These are phyloP conservation scores for Hemicordylus capensis DNA, from an alignment of 2,113 vertebrate genomes.

Conservation along the genomic window DNA sequence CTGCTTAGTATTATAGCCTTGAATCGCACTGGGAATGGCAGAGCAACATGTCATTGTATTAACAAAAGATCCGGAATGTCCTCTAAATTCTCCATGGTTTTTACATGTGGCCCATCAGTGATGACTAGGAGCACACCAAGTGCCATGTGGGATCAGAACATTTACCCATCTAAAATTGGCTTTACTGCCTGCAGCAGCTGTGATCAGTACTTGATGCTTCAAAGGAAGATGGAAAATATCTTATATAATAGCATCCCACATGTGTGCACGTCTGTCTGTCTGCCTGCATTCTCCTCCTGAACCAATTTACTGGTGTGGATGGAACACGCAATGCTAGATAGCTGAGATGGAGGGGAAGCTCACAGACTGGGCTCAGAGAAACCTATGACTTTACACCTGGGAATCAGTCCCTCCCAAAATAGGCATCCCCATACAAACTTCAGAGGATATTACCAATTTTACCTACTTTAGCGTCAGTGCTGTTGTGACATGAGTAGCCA, in stretches of 20 bases:
- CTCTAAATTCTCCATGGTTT: constrained; percentile 5
- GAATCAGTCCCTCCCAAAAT: not conserved
- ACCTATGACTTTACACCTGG: not conserved
- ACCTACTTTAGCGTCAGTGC: not conserved
- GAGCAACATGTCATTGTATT: not conserved
- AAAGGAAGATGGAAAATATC: not conserved
- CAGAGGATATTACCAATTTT: not conserved
- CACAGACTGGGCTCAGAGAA: not conserved
- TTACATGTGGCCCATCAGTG: not conserved
- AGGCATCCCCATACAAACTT: not conserved
- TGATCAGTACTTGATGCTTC: not conserved
- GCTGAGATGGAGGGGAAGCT: not conserved
- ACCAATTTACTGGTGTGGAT: not conserved
- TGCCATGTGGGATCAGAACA: not conserved
- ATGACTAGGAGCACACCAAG: not conserved
- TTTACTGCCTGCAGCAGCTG: not conserved
- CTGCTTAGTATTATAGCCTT: not conserved
- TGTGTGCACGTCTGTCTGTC: not conserved
- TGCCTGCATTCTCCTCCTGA: not conserved
- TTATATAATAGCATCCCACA: constrained; percentile 2
- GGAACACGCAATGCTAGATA: not conserved
- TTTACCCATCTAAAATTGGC: not conserved
- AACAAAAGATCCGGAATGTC: constrained; percentile 4
- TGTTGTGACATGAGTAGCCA: not conserved
- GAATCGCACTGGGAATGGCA: not conserved